Conservation (phyloP, 1,140 invertebrate species). For the Listronotus oregonensis region DNA sequence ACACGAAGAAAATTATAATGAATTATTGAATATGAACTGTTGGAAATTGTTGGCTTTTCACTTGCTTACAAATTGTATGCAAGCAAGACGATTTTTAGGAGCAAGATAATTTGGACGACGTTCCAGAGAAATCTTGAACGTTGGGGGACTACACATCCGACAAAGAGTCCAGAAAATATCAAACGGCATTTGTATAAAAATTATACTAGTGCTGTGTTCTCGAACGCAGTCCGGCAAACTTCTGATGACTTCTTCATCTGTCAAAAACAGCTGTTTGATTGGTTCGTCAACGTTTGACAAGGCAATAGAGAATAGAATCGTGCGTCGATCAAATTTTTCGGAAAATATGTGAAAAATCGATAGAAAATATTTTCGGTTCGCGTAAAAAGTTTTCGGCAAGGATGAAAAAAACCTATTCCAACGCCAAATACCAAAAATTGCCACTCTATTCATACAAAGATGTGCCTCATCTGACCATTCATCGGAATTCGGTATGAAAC, state of each 20-base stretch:
- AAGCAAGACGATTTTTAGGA: no score
- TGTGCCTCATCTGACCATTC: constrained; percentile 37
- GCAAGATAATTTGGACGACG: no score
- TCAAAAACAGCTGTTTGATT: constrained; percentile 18
- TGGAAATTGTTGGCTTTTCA: no score
- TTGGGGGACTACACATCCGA: no score
- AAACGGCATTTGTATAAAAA: no score
- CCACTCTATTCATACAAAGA: constrained; percentile 42
- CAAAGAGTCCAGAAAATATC: no score
- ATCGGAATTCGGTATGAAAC: constrained; percentile 36
- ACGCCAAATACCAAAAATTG: constrained; percentile 44
- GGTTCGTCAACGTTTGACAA: constrained; percentile 17
- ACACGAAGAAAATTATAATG: no score
- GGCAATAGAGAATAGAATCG: neutral
- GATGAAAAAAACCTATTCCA: constrained; percentile 45
- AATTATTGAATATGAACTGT: no score
- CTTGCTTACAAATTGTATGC: no score
- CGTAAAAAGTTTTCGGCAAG: constrained; percentile 16
- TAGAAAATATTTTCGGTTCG: constrained; percentile 8
- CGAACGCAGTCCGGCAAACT: no score
- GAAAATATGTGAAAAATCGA: constrained; percentile 29
- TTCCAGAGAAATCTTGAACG: no score
- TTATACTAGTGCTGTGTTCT: no score
- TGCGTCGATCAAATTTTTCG: constrained; percentile 4
- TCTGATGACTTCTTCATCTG: neutral